Base-by-base conservation (phyloP, 2,797 vertebrate genomes). In the Merluccius polli region DNA sequence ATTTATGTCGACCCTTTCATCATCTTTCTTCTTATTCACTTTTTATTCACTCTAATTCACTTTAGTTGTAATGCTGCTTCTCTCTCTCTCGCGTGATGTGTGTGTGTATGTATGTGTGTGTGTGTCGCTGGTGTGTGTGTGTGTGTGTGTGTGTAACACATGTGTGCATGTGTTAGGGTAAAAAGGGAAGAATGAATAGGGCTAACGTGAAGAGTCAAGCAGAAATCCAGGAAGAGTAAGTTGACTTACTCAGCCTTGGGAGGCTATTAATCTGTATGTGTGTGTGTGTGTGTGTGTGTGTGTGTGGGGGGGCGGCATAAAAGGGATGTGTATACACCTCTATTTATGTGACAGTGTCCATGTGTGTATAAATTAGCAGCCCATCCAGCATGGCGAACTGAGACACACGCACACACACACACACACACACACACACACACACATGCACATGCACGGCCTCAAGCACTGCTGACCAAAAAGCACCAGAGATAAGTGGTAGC, bases 401-500 rank as follows among this genome's bases (percentile, higher is more conserved):
- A 59, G 68, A 35, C 87, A 86, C 88, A 90, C 83, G 87, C 81
- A 83, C 73, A 78, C 82, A 80, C 86, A 89, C 79, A 80, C 68
- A 35, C n/a, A 36, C 31, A 68, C 36, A 44, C 32, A 38, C 74
- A 70, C 32, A 38, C 71, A 29, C 71, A 29, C 71, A 41, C 67
- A 71, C 38, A 69, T 83, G 79, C 87, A 89, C 86, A 87, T 63
- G 18, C 63, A 27, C 65, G 36, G 15, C 12, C 41, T 30, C 15
- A 21, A 84, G 85, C 84, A 84, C 85, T 80, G 87, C 88, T 86
- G 87, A 89, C 87, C 90, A 87, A 92, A 91, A 91, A 86, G 88
- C 89, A 87, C 85, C 84, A 82, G 86, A 89, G 91, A 91, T 90
- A 89, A 92, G 90, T 90, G 92, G 86, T 85, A 87, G 89, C 86